phyloP scores from a whole-genome alignment of 2,797 vertebrate species.

The Anableps anableps region DNA sequence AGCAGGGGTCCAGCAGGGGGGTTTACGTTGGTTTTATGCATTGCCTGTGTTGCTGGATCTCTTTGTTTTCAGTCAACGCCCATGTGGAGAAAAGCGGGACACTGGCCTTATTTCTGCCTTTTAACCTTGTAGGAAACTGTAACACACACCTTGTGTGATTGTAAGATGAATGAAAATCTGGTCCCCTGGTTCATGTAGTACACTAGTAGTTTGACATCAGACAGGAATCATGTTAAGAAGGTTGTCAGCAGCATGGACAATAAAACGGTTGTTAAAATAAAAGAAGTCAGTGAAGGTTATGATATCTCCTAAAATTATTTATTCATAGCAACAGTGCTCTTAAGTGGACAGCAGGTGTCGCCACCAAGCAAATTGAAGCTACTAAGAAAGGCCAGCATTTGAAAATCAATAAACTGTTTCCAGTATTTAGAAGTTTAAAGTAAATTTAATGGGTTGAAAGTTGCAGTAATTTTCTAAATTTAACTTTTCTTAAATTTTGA shows the following conservation, averaged over 20 bases:
- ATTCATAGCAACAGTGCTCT: slow-evolving; percentile 36
- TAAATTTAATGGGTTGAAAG: slow-evolving; percentile 27
- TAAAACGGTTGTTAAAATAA: neutral
- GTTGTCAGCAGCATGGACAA: neutral
- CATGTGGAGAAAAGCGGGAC: slow-evolving; percentile 39
- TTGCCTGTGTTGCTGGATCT: slow-evolving; percentile 35
- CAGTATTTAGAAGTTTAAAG: slow-evolving; percentile 13
- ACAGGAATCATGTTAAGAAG: neutral
- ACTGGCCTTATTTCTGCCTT: slow-evolving; percentile 26
- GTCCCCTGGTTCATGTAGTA: slow-evolving; percentile 2
- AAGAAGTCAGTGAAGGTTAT: slow-evolving; percentile 10
- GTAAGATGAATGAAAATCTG: slow-evolving; percentile 2
- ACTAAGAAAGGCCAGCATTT: neutral
- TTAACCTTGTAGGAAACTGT: slow-evolving; percentile 58
- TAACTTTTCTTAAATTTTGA: neutral
- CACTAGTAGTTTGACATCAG: neutral
- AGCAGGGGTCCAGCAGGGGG: slow-evolving; percentile 75
- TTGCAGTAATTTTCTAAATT: neutral
- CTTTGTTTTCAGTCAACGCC: slow-evolving; percentile 68
- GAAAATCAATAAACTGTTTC: slow-evolving; percentile 23
- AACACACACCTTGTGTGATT: neutral
- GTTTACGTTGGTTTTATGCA: slow-evolving; percentile 41
- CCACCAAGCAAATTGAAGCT: slow-evolving; percentile 41
- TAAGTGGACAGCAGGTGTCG: slow-evolving; percentile 64
- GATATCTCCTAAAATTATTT: slow-evolving; percentile 8